Conservation (phyloP, 2,113 vertebrate species). For the Scomber japonicus region DNA sequence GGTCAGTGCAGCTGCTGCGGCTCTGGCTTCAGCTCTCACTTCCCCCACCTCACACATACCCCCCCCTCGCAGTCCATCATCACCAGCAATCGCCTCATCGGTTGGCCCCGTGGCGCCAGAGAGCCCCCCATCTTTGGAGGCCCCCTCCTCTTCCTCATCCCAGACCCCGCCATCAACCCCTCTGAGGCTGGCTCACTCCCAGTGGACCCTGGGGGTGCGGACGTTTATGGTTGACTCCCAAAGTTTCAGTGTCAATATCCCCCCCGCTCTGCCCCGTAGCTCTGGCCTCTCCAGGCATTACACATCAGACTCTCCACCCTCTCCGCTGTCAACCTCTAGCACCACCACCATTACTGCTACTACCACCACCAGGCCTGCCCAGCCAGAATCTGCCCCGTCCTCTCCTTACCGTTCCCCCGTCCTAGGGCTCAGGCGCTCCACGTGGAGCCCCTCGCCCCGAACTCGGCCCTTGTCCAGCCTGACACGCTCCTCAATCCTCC, state of each 20-base stretch:
- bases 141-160: constrained; percentile 51
- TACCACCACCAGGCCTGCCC: constrained; percentile 44
- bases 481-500: constrained; percentile 65
- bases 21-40: constrained; percentile 42
- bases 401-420: constrained; percentile 75
- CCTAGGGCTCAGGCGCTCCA: constrained; percentile 72
- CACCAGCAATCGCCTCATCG: constrained; percentile 38
- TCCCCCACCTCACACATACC: constrained; percentile 46
- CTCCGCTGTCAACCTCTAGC: constrained; percentile 14
- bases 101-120: constrained; percentile 56
- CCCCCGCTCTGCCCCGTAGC: constrained; percentile 53
- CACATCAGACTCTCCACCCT: constrained; percentile 57
- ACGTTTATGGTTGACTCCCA: constrained; percentile 80
- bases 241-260: constrained; percentile 66
- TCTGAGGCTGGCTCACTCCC: constrained; percentile 67
- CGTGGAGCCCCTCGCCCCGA: constrained; percentile 76
- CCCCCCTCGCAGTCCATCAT: constrained; percentile 37
- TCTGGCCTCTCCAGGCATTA: constrained; percentile 60
- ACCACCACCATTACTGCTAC: constrained; percentile 10
- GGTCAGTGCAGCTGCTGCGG: constrained; percentile 33
- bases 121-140: constrained; percentile 77
- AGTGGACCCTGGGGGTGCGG: constrained; percentile 80
- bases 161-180: constrained; percentile 64
- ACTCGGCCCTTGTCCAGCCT: constrained; percentile 74
- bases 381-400: constrained; percentile 72